Percentiles rank a stretch among this genome's conserved stretches.
phyloP scores from a whole-genome alignment of 2,797 vertebrate species.

The Bovichtus variegatus region DNA sequence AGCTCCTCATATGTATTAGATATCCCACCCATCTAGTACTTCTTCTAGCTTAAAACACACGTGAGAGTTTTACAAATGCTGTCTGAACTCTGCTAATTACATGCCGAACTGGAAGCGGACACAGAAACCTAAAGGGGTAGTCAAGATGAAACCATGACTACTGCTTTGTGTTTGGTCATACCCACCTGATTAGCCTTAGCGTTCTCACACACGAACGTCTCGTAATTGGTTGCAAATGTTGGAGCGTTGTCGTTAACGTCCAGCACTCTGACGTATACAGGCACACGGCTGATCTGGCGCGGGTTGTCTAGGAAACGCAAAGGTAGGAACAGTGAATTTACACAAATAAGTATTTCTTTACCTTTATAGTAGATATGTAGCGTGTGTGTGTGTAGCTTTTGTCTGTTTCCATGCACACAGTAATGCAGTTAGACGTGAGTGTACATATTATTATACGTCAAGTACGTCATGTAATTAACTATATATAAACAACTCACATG shows the following conservation, averaged over 20 bases:
- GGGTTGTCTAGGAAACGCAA: constrained; percentile 89
- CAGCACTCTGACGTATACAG: constrained; percentile 91
- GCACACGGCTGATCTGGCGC: constrained; percentile 89
- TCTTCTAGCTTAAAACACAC: constrained; percentile 2
- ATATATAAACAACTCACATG: not conserved
- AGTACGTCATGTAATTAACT: no score
- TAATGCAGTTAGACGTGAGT: not conserved
- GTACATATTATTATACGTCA: no score
- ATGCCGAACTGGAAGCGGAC: not conserved
- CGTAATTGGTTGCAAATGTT: constrained; percentile 91
- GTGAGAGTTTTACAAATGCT: constrained; percentile 16
- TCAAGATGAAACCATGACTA: constrained; percentile 38
- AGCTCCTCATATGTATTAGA: not conserved
- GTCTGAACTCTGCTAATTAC: constrained; percentile 45
- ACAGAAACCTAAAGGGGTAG: not conserved
- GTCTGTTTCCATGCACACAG: constrained; percentile 17
- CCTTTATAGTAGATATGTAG: no score
- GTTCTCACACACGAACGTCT: constrained; percentile 96
- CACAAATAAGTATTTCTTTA: constrained; percentile 6
- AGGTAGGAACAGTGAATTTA: constrained; percentile 18
- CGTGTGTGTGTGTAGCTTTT: not conserved
- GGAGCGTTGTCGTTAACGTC: constrained; percentile 97
- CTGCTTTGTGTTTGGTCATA: not conserved
- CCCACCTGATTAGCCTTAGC: constrained; percentile 94
- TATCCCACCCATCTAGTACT: not conserved